phyloP scores from a whole-genome alignment of 1,140 invertebrate genomes.

The Cydia amplana region DNA sequence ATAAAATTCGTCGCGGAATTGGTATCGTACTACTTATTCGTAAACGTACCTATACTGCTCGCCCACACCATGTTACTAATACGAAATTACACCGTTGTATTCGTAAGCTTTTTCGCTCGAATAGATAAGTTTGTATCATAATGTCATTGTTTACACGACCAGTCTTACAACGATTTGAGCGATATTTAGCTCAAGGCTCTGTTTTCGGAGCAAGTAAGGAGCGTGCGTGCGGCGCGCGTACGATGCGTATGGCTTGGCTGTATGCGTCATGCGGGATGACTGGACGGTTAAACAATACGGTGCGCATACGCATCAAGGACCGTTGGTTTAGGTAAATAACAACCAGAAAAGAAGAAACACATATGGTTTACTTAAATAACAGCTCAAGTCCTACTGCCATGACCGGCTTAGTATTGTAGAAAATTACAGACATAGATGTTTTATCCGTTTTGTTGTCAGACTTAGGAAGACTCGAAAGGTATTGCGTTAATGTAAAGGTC shows the following conservation, averaged over 20 bases:
- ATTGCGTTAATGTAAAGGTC: too few species aligned
- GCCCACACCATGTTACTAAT: neutral
- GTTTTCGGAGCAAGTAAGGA: slow-evolving; percentile 9
- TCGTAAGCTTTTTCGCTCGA: neutral
- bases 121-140: neutral
- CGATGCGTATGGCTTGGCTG: neutral
- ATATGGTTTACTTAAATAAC: neutral
- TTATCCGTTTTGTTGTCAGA: too few species aligned
- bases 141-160: slow-evolving; percentile 24
- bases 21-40: too few species aligned
- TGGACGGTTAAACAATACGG: neutral
- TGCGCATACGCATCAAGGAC: neutral
- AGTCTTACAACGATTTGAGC: neutral
- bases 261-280: neutral
- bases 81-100: neutral
- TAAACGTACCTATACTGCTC: neutral
- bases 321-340: neutral
- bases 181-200: slow-evolving; percentile 18
- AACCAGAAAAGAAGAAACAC: neutral
- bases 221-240: slow-evolving; percentile 21
- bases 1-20: too few species aligned
- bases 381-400: neutral
- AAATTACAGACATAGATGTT: too few species aligned
- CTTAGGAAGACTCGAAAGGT: too few species aligned
- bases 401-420: too few species aligned